A percentile compares a stretch with the other conserved stretches of the same genome.
Evolutionary conservation across 2,113 vertebrate species (phyloP).

Genomic region (rabbit (Oryctolagus cuniculus)): mOryCun1.1 NC_091434.1:100021001-100021500

Average conservation of each 20-base stretch:
- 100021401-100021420: too few relatives aligned
- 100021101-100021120: slow-evolving; percentile 76
- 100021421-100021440: not conserved
- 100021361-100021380: slow-evolving; percentile 71
- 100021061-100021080: slow-evolving; percentile 68
- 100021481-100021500: slow-evolving; percentile 35
- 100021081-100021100: slow-evolving; percentile 75
- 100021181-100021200: slow-evolving; percentile 60
- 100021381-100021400: slow-evolving; percentile 66
- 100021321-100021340: slow-evolving; percentile 76
- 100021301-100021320: slow-evolving; percentile 78
- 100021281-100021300: slow-evolving; percentile 77
- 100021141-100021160: slow-evolving; percentile 80
- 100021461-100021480: not conserved
- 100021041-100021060: slow-evolving; percentile 72
- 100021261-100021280: slow-evolving; percentile 76
- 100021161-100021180: slow-evolving; percentile 75
- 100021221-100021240: slow-evolving; percentile 59
- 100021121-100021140: slow-evolving; percentile 76
- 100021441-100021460: not conserved
- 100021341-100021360: slow-evolving; percentile 82
- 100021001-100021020: slow-evolving; percentile 77
- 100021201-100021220: slow-evolving; percentile 14
- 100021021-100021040: slow-evolving; percentile 70
- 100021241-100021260: slow-evolving; percentile 72